Evolutionary conservation across 2,113 vertebrate species (phyloP).

Genomic region (Perca schrenkii): DNA sequence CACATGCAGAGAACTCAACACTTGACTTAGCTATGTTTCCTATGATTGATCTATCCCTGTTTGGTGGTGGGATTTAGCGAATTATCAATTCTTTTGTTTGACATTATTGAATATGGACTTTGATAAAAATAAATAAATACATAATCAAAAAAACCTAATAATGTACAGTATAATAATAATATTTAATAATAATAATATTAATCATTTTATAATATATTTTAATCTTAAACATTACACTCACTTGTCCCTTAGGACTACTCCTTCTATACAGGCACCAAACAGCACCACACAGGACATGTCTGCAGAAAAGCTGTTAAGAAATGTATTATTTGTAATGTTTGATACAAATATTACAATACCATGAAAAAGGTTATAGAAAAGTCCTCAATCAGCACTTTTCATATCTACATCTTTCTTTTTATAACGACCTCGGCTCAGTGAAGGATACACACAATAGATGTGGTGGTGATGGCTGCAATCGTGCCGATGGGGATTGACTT

Average conservation of each 20-base stretch:
- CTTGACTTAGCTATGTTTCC: too few relatives aligned
- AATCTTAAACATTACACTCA: slow-evolving; percentile 76
- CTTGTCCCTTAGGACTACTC: slow-evolving; percentile 95
- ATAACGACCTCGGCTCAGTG: background rate
- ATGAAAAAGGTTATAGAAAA: background rate
- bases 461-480: slow-evolving; percentile 96
- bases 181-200: too few relatives aligned
- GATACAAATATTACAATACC: background rate
- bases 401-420: background rate
- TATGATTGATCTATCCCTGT: too few relatives aligned
- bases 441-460: slow-evolving; percentile 98
- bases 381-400: too few relatives aligned
- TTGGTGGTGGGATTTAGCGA: too few relatives aligned
- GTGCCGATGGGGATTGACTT: slow-evolving; percentile 98
- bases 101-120: too few relatives aligned
- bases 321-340: slow-evolving; percentile 4
- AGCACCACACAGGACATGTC: slow-evolving; percentile 93
- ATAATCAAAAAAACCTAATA: too few relatives aligned
- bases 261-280: slow-evolving; percentile 97
- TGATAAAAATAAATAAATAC: too few relatives aligned
- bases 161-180: too few relatives aligned
- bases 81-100: too few relatives aligned
- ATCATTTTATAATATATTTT: background rate
- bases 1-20: too few relatives aligned
- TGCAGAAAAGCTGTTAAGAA: slow-evolving; percentile 80